These are phyloP conservation scores for Pomphorhynchus laevis DNA, from an alignment of 1,140 invertebrate genomes.

Conservation along the genomic window DNA sequence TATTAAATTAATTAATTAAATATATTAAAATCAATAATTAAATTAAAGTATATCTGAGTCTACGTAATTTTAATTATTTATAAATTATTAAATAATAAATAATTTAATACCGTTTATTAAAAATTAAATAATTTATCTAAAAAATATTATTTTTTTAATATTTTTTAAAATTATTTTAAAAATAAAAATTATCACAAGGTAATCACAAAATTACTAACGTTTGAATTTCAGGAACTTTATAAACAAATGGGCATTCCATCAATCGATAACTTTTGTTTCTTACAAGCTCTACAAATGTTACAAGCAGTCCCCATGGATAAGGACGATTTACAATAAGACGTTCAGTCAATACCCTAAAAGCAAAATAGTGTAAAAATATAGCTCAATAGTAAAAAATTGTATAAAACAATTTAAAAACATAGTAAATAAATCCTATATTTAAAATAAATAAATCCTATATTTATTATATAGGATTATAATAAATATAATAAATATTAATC, in stretches of 20 bases:
- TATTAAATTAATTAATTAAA: too few relatives aligned
- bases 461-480: too few relatives aligned
- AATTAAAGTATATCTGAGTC: too few relatives aligned
- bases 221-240: conserved; percentile 88
- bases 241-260: conserved; percentile 91
- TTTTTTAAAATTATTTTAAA: background rate
- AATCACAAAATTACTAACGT: conserved; percentile 39
- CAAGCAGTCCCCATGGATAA: conserved; percentile 87
- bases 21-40: too few relatives aligned
- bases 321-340: conserved; percentile 80
- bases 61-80: background rate
- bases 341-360: conserved; percentile 50
- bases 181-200: background rate
- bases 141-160: background rate
- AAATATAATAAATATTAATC: too few relatives aligned
- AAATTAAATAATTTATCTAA: background rate
- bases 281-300: conserved; percentile 93
- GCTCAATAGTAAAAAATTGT: too few relatives aligned
- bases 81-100: background rate
- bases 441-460: too few relatives aligned
- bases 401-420: too few relatives aligned
- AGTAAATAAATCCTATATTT: too few relatives aligned
- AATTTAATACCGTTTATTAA: background rate
- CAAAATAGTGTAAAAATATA: conserved; percentile 9
- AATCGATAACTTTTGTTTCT: conserved; percentile 96